Base-by-base conservation (phyloP, 2,113 vertebrate species). In the Pungitius pungitius region DNA sequence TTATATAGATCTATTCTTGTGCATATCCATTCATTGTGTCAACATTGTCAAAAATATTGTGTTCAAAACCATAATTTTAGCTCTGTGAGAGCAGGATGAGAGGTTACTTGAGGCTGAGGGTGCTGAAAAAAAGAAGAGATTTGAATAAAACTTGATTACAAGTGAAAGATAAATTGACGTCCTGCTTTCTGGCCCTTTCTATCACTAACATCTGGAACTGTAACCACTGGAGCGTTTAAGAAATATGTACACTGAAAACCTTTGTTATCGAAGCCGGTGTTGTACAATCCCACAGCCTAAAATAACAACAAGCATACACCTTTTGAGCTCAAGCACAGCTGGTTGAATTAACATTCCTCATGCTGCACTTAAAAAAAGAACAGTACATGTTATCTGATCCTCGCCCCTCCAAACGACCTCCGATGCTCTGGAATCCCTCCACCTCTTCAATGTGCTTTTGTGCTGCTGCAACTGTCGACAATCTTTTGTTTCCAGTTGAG, bases 401-500 rank as follows among this genome's bases (percentile, higher is more conserved):
- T 12, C 47, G 33, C 56, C 18, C 30, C 39, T 17, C n/a, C n/a
- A n/a, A 13, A 26, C 49, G 27, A 47, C 37, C 51, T 37, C 39
- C 4, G 10, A 20, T 15, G 6, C 57, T 33, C 68, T 60, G 64
- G 60, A 60, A 12, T 5, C 8, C 43, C 40, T 67, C 39, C 49
- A 43, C 22, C 30, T 65, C 17, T 58, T 33, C 62, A 52, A 78
- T 66, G 24, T 22, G 66, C 73, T 26, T 45, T 70, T 59, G 83
- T 71, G 77, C 69, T 43, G 49, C 65, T 42, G 27, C 24, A 26
- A 22, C 47, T 56, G 9, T 58, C 37, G 10, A 8, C 43, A 52
- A 33, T 78, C 35, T 63, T 70, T 60, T 71, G 17, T 72, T 80
- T 86, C 78, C 68, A 35, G 78, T 30, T 63, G 81, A 80, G 43